phyloP scores from a whole-genome alignment of 2,113 vertebrate genomes.

The Nymphicus hollandicus region DNA sequence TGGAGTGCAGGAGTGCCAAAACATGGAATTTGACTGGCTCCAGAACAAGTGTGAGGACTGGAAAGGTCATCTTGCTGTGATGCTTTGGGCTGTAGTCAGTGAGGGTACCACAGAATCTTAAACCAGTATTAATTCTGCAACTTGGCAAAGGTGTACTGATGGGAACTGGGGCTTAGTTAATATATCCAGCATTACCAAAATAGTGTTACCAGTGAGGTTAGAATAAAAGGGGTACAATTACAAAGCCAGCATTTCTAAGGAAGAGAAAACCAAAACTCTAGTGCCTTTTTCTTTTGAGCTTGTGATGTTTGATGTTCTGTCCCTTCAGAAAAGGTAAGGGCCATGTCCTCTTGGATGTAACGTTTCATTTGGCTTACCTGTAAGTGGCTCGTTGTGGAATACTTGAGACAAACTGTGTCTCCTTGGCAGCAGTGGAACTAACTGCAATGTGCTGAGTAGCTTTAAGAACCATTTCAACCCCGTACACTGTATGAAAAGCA shows the following conservation, averaged over 20 bases:
- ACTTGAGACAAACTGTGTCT: not conserved
- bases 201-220: not conserved
- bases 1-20: not conserved
- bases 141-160: not conserved
- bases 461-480: not conserved
- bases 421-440: not conserved
- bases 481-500: not conserved
- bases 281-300: conserved; percentile 71
- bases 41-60: not conserved
- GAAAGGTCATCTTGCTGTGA: not conserved
- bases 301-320: not conserved
- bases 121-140: not conserved
- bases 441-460: not conserved
- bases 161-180: not conserved
- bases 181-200: not conserved
- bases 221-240: not conserved
- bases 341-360: not conserved
- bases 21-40: not conserved
- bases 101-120: not conserved
- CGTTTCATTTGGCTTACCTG: not conserved
- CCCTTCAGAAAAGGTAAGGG: conserved; percentile 13
- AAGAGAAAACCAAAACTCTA: conserved; percentile 24
- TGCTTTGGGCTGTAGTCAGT: not conserved
- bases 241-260: conserved; percentile 64
- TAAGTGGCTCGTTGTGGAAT: not conserved